Base-by-base conservation (phyloP, 2,113 vertebrate genomes). In the Anhinga anhinga region DNA sequence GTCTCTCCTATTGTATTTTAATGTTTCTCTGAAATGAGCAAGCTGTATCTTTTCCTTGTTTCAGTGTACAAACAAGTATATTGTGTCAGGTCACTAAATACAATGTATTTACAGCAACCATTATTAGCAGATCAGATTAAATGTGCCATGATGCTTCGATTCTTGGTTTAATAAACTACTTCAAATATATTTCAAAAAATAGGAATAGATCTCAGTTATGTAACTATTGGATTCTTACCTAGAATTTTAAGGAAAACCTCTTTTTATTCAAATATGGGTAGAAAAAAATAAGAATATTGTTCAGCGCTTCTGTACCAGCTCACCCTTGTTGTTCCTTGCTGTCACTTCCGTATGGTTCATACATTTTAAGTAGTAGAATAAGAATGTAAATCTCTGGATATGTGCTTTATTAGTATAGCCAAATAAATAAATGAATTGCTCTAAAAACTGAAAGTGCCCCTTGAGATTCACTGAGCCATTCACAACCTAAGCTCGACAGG, bases 351-450 rank as follows among this genome's bases (percentile, higher is more conserved):
- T 74, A 70, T 5, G 3, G 84, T 85, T 95, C 56, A 56, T 82
- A 72, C 36, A 62, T 91, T 96, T 96, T 90, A 65, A 96, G 81
- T 34, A 86, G 83, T 14, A 80, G 45, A 76, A 87, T 44, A 74
- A 78, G 77, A 80, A 85, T 53, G 77, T 89, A 95, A 94, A 95
- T 93, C 74, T 86, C 62, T 67, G 44, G 78, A 55, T 82, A 47
- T 58, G 26, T 79, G n/a, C 13, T 96, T 96, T 95, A 93, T 89
- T 88, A 70, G 53, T 82, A 50, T 36, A 90, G 55, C 30, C 69
- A 82, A 93, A 82, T 82, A 94, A 97, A 95, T 66, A 93, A 97
- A 95, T 83, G 40, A 96, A 97, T 95, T 92, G 63, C 53, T 63
- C 71, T 97, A 94, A 95, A 95, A 97, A 27, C 47, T 83, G 49